phyloP scores from a whole-genome alignment of 2,113 vertebrate species.

The Psophia crepitans region DNA sequence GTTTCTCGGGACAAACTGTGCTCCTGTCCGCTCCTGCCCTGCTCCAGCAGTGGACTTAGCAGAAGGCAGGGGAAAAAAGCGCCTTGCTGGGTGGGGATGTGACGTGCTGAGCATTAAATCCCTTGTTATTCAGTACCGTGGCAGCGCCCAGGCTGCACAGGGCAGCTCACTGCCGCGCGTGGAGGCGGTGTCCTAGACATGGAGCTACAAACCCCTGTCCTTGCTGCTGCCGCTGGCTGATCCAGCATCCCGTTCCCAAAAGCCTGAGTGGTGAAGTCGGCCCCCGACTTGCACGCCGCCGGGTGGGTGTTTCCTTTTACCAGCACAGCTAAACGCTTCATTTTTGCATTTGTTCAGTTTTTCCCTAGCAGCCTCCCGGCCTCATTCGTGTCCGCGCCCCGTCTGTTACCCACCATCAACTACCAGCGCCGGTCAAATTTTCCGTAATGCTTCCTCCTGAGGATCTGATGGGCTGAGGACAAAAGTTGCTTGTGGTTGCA shows the following conservation, averaged over 20 bases:
- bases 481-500: neutral
- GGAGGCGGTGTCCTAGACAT: too few relatives aligned
- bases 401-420: neutral
- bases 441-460: neutral
- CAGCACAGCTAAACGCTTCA: neutral
- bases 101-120: neutral
- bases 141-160: neutral
- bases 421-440: neutral
- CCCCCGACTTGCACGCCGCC: neutral
- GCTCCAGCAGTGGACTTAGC: neutral
- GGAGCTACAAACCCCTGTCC: neutral
- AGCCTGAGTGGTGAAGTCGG: fast-evolving
- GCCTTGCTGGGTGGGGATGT: neutral
- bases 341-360: neutral
- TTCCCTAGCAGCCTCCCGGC: neutral
- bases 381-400: neutral
- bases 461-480: neutral
- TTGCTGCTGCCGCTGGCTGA: neutral
- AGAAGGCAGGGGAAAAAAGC: neutral
- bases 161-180: neutral
- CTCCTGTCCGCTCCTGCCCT: neutral
- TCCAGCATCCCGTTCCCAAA: neutral
- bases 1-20: neutral
- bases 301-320: neutral
- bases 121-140: neutral